phyloP scores from a whole-genome alignment of 2,888 invertebrate species.

The Erebia palarica region DNA sequence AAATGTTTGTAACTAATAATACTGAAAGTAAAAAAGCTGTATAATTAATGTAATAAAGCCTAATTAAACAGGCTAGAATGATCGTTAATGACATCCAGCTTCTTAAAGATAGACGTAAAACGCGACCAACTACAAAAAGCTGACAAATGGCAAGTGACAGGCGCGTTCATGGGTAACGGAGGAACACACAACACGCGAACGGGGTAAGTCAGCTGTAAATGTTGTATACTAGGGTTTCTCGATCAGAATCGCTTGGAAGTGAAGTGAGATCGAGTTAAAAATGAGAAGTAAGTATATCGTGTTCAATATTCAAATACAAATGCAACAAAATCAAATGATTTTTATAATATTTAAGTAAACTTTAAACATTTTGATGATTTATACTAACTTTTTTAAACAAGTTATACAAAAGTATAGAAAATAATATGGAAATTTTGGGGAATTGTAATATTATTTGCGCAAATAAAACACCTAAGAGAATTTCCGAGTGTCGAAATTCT shows the following conservation, averaged over 20 bases:
- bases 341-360: too few species aligned
- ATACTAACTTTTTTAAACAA: too few species aligned
- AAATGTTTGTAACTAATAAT: too few species aligned
- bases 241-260: conserved; percentile 4
- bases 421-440: too few species aligned
- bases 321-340: too few species aligned
- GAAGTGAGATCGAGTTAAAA: conserved; percentile 19
- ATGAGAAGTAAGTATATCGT: background rate
- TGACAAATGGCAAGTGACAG: conserved; percentile 42
- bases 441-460: too few species aligned
- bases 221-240: conserved; percentile 21
- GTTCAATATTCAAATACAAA: too few species aligned
- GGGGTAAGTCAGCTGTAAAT: conserved; percentile 36
- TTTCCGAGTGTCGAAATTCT: too few species aligned
- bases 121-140: conserved; percentile 24
- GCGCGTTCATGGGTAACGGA: conserved; percentile 41
- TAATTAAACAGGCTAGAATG: conserved; percentile 24
- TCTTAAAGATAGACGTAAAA: conserved; percentile 24
- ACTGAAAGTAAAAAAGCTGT: too few species aligned
- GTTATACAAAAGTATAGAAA: too few species aligned
- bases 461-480: too few species aligned
- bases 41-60: background rate
- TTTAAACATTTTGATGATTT: too few species aligned
- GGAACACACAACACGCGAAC: conserved; percentile 42
- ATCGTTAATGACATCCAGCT: conserved; percentile 27